Base-by-base conservation (phyloP, 2,113 vertebrate genomes). In the Merops nubicus region DNA sequence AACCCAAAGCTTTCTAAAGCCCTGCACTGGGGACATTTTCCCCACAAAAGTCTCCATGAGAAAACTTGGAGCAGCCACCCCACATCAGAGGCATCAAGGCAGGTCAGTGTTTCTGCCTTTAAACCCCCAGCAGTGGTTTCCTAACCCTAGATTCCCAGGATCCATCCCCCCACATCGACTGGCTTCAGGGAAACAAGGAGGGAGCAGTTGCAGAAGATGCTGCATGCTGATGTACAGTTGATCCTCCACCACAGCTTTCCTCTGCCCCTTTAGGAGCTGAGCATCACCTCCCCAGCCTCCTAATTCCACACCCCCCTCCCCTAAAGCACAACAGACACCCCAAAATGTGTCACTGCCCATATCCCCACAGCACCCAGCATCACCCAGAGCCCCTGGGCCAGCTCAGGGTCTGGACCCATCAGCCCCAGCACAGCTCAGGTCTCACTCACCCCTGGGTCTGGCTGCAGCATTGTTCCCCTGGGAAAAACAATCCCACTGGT, bases 11-110 rank as follows among this genome's bases (percentile, higher is more conserved):
- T 21, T 47, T 38, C 43, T 7, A 1, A 16, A 20, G 38, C 3
- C 45, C 57, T 6, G 4, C 3, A 1, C 45, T 1, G 2, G 47
- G 8, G 15, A 23, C 2, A 0, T 29, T 45, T 13, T 4, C 48
- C 43, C 34, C 50, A 3, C 17, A 28, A n/a, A n/a, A 5, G 9
- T 26, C 15, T 51, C 53, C 50, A 2, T 0, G 0, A 47, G 25
- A n/a, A 69, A 3, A 11, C 86, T 91, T 5, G 5, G 63, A 51
- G 80, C 43, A 36, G 25, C 7, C 31, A 1, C 8, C 9, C 62
- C 12, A 0, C 21, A 28, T 31, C 43, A 31, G n/a, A 34, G 11
- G 21, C 74, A 11, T 14, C 0, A 0, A 12, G 22, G 3, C 21
- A 6, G 11, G 4, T 59, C 22, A 4, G 14, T 1, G 2, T 9